Evolutionary conservation across 2,797 vertebrate genomes (phyloP), one percentile per base, ranked within the genome.

Genomic region (Clarias platycephalus): DNA sequence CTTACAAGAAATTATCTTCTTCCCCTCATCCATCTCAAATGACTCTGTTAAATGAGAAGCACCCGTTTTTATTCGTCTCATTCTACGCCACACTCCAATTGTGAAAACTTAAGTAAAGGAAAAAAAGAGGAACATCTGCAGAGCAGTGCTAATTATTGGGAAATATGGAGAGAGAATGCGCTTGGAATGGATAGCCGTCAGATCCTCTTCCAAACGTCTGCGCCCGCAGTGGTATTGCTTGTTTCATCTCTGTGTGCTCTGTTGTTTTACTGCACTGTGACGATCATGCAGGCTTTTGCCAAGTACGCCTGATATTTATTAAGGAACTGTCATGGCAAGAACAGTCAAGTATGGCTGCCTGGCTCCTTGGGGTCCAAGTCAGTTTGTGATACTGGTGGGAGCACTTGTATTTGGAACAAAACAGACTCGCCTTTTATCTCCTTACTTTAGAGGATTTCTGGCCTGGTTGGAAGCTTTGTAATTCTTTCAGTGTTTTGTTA

Each of bases 171-270:
- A 86, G 91, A 89, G 82, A 78, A 89, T 85, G 83, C 84, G 81
- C 89, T 88, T 90, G 88, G 89, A 92, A 91, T 90, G 15, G 91
- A 84, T 49, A 82, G 70, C 83, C 89, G 88, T 95, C 93, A 95
- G 95, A 96, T 95, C 94, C 70, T 92, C 92, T 92, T 95, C 95
- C 95, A 95, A 94, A 89, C 53, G 90, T 80, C 89, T 93, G 91
- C 88, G 92, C 93, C 93, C 90, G 87, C 91, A 93, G 92, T 93
- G 86, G 89, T 92, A 91, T 90, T 88, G 85, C 87, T 89, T 37
- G 90, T 94, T 94, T 94, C 93, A 93, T 94, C 94, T 93, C 86
- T 28, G 80, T 88, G 86, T 83, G 82, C 90, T 90, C 88, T 86
- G 89, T 86, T 84, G 89, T 93, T 93, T 92, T 87, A 89, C 89